Evolutionary conservation across 2,888 invertebrate species (phyloP).

Genomic region (Sesia bembeciformis): DNA sequence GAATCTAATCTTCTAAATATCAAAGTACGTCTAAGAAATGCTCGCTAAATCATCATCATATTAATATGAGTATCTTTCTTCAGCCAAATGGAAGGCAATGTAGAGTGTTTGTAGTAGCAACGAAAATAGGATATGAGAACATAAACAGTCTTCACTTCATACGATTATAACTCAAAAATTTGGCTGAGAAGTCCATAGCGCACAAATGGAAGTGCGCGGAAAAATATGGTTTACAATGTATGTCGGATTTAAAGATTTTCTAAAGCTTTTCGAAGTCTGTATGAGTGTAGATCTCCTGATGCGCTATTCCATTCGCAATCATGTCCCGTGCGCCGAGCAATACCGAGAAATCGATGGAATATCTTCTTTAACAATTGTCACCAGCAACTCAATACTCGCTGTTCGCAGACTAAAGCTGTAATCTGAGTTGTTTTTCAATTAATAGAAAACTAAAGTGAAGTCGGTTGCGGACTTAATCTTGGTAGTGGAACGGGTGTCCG

Average conservation of each 20-base stretch:
- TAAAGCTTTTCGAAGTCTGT: conserved; percentile 18
- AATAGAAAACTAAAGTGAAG: conserved; percentile 3
- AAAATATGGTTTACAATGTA: conserved; percentile 53
- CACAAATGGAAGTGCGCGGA: conserved; percentile 39
- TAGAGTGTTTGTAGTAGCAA: conserved; percentile 25
- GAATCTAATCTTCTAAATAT: too few relatives aligned
- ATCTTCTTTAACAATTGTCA: background rate
- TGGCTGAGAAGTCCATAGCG: conserved; percentile 47
- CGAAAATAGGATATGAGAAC: conserved; percentile 44
- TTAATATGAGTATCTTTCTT: conserved; percentile 12
- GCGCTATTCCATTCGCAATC: background rate
- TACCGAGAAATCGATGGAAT: background rate
- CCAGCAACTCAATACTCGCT: background rate
- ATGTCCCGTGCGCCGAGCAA: background rate
- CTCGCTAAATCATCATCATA: background rate
- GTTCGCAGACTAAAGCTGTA: background rate
- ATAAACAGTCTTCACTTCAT: conserved; percentile 60
- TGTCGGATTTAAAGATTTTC: conserved; percentile 49
- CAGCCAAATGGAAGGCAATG: conserved; percentile 47
- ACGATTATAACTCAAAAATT: conserved; percentile 62
- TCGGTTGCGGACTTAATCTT: conserved; percentile 14
- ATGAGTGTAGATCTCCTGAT: background rate
- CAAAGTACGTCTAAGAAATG: too few relatives aligned
- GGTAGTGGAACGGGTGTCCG: conserved; percentile 11
- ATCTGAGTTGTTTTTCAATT: background rate